Conservation (phyloP, 1,140 invertebrate genomes). For the Ptiloglossa arizonensis region DNA sequence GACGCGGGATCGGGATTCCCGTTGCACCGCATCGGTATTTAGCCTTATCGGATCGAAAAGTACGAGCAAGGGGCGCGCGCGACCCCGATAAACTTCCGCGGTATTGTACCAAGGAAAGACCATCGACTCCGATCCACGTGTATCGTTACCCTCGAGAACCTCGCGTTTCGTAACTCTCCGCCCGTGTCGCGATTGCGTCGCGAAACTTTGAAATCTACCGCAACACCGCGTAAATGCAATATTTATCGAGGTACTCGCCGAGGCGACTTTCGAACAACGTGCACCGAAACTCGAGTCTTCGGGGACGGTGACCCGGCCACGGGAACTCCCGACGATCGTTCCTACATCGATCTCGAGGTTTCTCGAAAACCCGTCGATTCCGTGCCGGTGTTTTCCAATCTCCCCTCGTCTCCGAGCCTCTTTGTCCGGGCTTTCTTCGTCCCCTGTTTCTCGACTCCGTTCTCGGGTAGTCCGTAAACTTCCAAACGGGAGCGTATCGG, state of each 20-base stretch:
- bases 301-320: conserved; percentile 1
- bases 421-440: not conserved
- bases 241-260: conserved; percentile 46
- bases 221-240: conserved; percentile 55
- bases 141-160: not conserved
- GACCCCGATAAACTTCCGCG: conserved; percentile 36
- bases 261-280: too few species aligned
- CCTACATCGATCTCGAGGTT: not conserved
- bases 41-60: conserved; percentile 37
- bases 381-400: too few species aligned
- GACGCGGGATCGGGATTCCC: too few species aligned
- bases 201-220: conserved; percentile 43
- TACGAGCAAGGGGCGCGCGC: conserved; percentile 1
- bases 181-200: conserved; percentile 41
- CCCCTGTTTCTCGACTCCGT: conserved; percentile 25
- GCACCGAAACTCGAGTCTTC: conserved; percentile 41
- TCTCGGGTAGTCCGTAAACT: conserved; percentile 69
- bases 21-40: conserved; percentile 28
- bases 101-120: conserved; percentile 6
- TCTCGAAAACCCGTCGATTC: too few species aligned
- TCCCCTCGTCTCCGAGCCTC: not conserved
- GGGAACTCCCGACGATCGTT: not conserved
- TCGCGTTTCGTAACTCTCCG: conserved; percentile 60
- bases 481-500: conserved; percentile 60
- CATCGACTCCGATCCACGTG: not conserved